A percentile compares a stretch with the other conserved stretches of the same genome.
phyloP scores from a whole-genome alignment of 2,797 vertebrate species.

The Poeciliopsis turneri region DNA sequence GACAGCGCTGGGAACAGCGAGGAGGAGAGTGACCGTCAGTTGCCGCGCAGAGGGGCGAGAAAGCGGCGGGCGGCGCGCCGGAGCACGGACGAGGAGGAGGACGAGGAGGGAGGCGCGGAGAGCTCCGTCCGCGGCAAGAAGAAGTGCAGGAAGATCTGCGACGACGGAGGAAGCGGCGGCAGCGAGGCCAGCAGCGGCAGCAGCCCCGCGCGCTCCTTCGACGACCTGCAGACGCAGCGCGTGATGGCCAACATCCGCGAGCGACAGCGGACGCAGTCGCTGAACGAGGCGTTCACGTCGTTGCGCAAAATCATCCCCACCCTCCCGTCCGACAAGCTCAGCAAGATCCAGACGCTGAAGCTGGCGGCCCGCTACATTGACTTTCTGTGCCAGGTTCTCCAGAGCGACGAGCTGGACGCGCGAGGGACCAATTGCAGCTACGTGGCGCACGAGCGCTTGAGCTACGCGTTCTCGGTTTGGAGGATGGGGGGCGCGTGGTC shows the following conservation, averaged over 20 bases:
- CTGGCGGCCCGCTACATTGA: slow-evolving; percentile 96
- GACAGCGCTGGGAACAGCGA: slow-evolving; percentile 96
- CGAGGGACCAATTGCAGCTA: slow-evolving; percentile 96
- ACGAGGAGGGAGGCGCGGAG: slow-evolving; percentile 45
- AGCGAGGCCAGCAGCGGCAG: slow-evolving; percentile 64
- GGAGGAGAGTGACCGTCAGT: slow-evolving; percentile 88
- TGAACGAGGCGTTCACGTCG: slow-evolving; percentile 96
- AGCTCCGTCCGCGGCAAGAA: slow-evolving; percentile 63
- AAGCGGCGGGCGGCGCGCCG: slow-evolving; percentile 69
- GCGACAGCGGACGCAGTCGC: slow-evolving; percentile 94
- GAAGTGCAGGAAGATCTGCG: slow-evolving; percentile 80
- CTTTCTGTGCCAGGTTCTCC: slow-evolving; percentile 96
- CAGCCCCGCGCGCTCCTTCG: slow-evolving; percentile 87
- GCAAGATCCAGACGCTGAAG: slow-evolving; percentile 98
- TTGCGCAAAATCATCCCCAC: slow-evolving; percentile 97
- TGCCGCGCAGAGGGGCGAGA: slow-evolving; percentile 73
- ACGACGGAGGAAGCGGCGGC: slow-evolving; percentile 84
- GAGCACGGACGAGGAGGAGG: slow-evolving; percentile 56
- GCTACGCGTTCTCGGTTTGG: slow-evolving; percentile 99
- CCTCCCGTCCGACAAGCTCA: slow-evolving; percentile 97
- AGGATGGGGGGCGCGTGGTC: slow-evolving; percentile 98
- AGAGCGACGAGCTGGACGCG: slow-evolving; percentile 97
- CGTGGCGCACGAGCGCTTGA: slow-evolving; percentile 96
- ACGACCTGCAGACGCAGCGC: slow-evolving; percentile 94
- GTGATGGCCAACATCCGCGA: slow-evolving; percentile 98